Base-by-base conservation (phyloP, 2,113 vertebrate species). In the Corynorhinus townsendii region DNA sequence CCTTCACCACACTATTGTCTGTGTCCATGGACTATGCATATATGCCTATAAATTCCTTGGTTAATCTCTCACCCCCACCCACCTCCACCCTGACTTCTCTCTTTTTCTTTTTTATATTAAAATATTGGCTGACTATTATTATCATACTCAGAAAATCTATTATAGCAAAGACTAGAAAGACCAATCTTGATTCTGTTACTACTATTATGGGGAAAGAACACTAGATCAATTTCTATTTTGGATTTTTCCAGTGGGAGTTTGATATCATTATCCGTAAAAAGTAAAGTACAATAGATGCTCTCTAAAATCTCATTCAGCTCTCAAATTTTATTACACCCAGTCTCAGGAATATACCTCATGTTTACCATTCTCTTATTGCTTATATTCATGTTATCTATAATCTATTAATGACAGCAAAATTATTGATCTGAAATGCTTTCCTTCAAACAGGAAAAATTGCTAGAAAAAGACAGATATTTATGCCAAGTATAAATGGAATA, bases 401-500 rank as follows among this genome's bases (percentile, higher is more conserved):
- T 81, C 24, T 95, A 9, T 91, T 96, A 92, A 49, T 95, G 40
- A 82, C 45, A 93, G 45, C 66, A 82, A 84, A 85, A 90, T 89
- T 92, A 68, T 49, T 95, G 24, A 75, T 92, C 26, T 88, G 77
- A 95, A 77, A 72, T 89, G 20, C 56, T 35, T 90, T 95, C 43
- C 68, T 83, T 96, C 66, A 95, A 93, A 96, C 7, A 90, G 72
- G 85, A 92, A 90, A 92, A 80, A 71, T 72, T 90, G 14, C 26
- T 85, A 40, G 49, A 85, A 87, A 96, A 96, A 90, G 56, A 93
- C 17, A 83, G n/a, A 89, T 17, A 66, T 75, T 88, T 38, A 95
- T 88, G 80, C 49, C 43, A 62, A 81, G 12, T 88, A 14, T 59
- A 90, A 94, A 95, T 95, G 62, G 45, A 93, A 93, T 92, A 95